Percentiles rank a stretch among this genome's conserved stretches.
Evolutionary conservation across 2,888 invertebrate species (phyloP).

Genomic region (Epistrophella euchroma): DNA sequence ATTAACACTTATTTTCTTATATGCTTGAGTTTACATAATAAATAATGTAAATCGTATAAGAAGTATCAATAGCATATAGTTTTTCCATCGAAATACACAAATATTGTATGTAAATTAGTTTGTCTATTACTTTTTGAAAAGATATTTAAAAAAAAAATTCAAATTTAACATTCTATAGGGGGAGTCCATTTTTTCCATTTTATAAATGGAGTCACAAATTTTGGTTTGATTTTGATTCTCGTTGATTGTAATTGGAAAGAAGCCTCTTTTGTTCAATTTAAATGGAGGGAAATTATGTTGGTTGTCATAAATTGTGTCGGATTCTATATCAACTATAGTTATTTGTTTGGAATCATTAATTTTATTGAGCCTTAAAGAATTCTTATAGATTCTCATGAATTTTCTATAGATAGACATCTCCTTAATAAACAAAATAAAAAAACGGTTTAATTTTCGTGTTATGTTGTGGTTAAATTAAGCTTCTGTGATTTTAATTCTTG

Average conservation of each 20-base stretch:
- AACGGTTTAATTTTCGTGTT: constrained; percentile 9
- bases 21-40: constrained; percentile 49
- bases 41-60: constrained; percentile 45
- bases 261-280: constrained; percentile 14
- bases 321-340: constrained; percentile 51
- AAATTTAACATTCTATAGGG: constrained; percentile 15
- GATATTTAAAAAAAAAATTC: not conserved
- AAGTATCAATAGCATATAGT: constrained; percentile 23
- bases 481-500: constrained; percentile 30
- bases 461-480: constrained; percentile 21
- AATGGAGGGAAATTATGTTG: constrained; percentile 38
- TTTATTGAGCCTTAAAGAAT: not conserved
- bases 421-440: constrained; percentile 6
- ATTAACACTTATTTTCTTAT: constrained; percentile 60
- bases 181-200: constrained; percentile 18
- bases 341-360: constrained; percentile 63
- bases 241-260: not conserved
- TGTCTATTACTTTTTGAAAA: constrained; percentile 37
- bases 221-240: constrained; percentile 1
- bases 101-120: constrained; percentile 65
- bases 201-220: constrained; percentile 35
- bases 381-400: constrained; percentile 4
- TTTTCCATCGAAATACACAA: constrained; percentile 56
- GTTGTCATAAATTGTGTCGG: constrained; percentile 62
- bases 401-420: not conserved